These are phyloP conservation scores for Hemiscyllium ocellatum DNA, from an alignment of 2,113 vertebrate genomes.

Conservation along the genomic window DNA sequence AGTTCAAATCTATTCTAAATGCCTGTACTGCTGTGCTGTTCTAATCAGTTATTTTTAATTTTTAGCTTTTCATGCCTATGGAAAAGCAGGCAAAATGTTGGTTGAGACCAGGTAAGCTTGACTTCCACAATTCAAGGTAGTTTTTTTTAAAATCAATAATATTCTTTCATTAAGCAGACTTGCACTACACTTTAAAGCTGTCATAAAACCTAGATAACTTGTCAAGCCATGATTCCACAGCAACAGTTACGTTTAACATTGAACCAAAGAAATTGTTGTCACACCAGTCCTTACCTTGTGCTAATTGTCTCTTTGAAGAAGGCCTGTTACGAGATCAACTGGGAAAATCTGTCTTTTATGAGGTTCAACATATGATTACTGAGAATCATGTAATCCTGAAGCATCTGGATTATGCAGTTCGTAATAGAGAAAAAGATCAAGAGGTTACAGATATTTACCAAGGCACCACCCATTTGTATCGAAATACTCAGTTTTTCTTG, in stretches of 20 bases:
- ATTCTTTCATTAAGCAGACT: neutral
- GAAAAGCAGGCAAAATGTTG: slow-evolving; percentile 84
- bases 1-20: neutral
- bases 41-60: neutral
- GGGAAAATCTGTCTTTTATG: neutral
- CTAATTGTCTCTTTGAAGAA: neutral
- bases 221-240: neutral
- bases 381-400: neutral
- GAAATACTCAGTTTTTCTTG: neutral
- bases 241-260: neutral
- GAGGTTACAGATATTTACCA: neutral
- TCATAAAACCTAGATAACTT: neutral
- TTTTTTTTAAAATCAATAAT: neutral
- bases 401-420: neutral
- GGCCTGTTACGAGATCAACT: neutral
- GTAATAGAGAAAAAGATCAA: neutral
- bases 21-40: neutral
- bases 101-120: slow-evolving; percentile 82
- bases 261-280: neutral
- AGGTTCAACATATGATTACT: neutral
- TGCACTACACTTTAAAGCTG: neutral
- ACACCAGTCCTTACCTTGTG: neutral
- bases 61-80: slow-evolving; percentile 87
- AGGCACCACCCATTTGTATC: neutral
- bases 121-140: neutral